Evolutionary conservation across 2,888 invertebrate genomes (phyloP).

Genomic region (Pristionchus maxplancki): DNA sequence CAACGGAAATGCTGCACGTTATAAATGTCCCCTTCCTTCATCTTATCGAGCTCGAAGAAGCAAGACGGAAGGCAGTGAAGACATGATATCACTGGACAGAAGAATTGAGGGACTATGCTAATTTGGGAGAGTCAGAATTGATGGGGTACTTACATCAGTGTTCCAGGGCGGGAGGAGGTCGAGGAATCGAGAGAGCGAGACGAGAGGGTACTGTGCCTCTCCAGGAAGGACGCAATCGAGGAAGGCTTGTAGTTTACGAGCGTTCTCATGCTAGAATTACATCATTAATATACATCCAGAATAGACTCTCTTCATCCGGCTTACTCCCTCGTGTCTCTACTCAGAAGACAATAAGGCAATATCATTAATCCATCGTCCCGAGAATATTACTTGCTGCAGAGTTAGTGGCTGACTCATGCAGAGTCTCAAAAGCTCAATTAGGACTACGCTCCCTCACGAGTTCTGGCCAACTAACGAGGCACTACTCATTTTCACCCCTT

Average conservation of each 20-base stretch:
- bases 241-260: conserved; percentile 41
- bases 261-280: conserved; percentile 20
- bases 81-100: no score
- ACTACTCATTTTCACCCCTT: not conserved
- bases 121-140: not conserved
- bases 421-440: not conserved
- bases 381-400: not conserved
- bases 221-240: conserved; percentile 24
- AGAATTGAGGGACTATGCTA: not conserved
- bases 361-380: not conserved
- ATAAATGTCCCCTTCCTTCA: not conserved
- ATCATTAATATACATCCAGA: not conserved
- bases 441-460: not conserved
- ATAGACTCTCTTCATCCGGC: not conserved
- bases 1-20: not conserved
- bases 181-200: conserved; percentile 24
- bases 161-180: conserved; percentile 47
- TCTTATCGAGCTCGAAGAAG: not conserved
- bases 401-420: not conserved
- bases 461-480: no score
- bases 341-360: not conserved
- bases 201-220: conserved; percentile 9
- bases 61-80: no score
- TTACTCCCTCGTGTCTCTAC: not conserved
- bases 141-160: conserved; percentile 11